Conservation (phyloP, 2,888 invertebrate species). For the Tipula confusa region DNA sequence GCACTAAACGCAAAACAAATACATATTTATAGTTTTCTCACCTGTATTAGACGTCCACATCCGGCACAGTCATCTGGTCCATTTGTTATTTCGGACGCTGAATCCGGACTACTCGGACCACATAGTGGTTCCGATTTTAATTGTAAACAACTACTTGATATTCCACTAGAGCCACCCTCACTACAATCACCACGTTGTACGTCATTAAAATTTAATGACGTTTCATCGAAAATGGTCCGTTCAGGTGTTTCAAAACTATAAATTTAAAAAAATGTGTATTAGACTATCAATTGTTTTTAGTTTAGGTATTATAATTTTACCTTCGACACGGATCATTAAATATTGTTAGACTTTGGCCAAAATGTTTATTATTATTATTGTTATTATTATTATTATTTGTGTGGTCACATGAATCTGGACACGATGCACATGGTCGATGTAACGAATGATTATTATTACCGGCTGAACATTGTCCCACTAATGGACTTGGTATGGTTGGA, state of each 20-base stretch:
- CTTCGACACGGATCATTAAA: slow-evolving; percentile 49
- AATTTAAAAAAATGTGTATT: not conserved
- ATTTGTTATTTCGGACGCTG: slow-evolving; percentile 46
- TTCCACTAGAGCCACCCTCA: slow-evolving; percentile 43
- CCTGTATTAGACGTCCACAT: slow-evolving; percentile 76
- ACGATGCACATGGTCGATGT: slow-evolving; percentile 49
- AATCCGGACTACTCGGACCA: slow-evolving; percentile 50
- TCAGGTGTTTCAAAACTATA: slow-evolving; percentile 48
- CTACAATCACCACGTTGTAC: slow-evolving; percentile 45
- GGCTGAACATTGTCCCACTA: slow-evolving; percentile 41
- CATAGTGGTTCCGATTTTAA: slow-evolving; percentile 49
- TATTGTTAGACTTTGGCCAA: slow-evolving; percentile 42
- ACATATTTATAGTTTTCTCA: slow-evolving; percentile 37
- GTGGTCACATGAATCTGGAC: slow-evolving; percentile 49
- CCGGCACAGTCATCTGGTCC: slow-evolving; percentile 68
- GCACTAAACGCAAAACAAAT: not conserved
- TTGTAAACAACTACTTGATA: slow-evolving; percentile 45
- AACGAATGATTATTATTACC: slow-evolving; percentile 48
- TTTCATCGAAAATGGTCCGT: slow-evolving; percentile 47
- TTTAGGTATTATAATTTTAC: slow-evolving; percentile 40
- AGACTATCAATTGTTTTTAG: not conserved
- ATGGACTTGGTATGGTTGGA: slow-evolving; percentile 48
- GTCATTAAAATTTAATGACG: slow-evolving; percentile 46
- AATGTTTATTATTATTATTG: slow-evolving; percentile 41
- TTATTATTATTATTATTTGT: slow-evolving; percentile 34